Evolutionary conservation across 2,113 vertebrate species (phyloP).

Genomic region (Micronycteris hirsuta): DNA sequence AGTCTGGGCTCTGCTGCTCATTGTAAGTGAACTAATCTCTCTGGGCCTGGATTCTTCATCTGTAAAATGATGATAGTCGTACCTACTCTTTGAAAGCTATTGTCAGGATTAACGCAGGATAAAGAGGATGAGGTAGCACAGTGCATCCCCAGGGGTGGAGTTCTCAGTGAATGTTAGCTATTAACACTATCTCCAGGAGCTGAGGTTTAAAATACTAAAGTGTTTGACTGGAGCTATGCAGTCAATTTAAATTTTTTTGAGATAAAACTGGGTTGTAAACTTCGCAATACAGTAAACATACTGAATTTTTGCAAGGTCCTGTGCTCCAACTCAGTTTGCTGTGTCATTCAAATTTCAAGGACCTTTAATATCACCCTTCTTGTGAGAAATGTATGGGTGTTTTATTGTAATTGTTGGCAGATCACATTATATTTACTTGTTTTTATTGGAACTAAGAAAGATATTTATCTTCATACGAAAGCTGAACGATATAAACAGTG

Average conservation of each 20-base stretch:
- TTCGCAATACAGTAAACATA: not conserved
- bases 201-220: not conserved
- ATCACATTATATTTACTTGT: slow-evolving; percentile 5
- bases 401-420: slow-evolving; percentile 19
- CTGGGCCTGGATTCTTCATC: not conserved
- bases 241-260: not conserved
- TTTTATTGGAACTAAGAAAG: slow-evolving; percentile 30
- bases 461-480: not conserved
- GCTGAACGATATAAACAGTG: not conserved
- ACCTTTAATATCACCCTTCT: slow-evolving; percentile 14
- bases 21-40: not conserved
- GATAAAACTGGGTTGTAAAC: not conserved
- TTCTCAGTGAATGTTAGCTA: not conserved
- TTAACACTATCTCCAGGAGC: not conserved
- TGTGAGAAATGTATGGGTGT: slow-evolving; percentile 1
- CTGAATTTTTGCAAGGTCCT: not conserved
- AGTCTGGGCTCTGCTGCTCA: not conserved
- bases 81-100: not conserved
- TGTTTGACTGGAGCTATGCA: not conserved
- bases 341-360: not conserved
- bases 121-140: not conserved
- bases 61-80: not conserved
- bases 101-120: not conserved
- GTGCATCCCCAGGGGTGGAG: not conserved
- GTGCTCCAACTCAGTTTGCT: slow-evolving; percentile 8